These are phyloP conservation scores for Leptinotarsa tumamoca DNA, from an alignment of 2,888 invertebrate genomes.

Conservation along the genomic window DNA sequence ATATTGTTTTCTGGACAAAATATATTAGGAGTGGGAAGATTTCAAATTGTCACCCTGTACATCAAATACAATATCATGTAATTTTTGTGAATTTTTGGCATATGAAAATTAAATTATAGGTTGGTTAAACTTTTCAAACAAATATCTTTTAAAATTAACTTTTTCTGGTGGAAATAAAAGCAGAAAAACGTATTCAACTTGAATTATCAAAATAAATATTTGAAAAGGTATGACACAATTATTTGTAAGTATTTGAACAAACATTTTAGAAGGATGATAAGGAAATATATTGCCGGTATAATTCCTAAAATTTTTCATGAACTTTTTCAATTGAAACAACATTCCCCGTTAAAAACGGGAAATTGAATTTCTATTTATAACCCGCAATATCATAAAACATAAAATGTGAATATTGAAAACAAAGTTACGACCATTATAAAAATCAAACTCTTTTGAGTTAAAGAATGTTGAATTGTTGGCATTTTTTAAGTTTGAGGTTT, in stretches of 20 bases:
- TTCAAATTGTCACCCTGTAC: too few species aligned
- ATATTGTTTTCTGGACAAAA: too few species aligned
- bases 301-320: background rate
- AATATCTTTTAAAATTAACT: too few species aligned
- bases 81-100: too few species aligned
- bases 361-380: background rate
- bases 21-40: too few species aligned
- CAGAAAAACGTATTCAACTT: background rate
- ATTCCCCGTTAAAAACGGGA: background rate
- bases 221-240: background rate
- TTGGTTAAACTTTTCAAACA: too few species aligned
- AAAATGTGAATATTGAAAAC: background rate
- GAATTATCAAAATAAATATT: conserved; percentile 3
- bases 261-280: background rate
- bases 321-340: conserved; percentile 4
- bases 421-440: too few species aligned
- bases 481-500: too few species aligned
- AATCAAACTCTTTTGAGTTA: too few species aligned
- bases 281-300: background rate
- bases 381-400: background rate
- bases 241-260: conserved; percentile 1
- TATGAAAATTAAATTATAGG: too few species aligned
- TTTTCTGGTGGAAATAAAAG: background rate
- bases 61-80: too few species aligned
- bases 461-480: too few species aligned